A percentile compares a stretch with the other conserved stretches of the same genome.
Evolutionary conservation across 2,888 invertebrate species (phyloP).

Genomic region (Pyralis farinalis): DNA sequence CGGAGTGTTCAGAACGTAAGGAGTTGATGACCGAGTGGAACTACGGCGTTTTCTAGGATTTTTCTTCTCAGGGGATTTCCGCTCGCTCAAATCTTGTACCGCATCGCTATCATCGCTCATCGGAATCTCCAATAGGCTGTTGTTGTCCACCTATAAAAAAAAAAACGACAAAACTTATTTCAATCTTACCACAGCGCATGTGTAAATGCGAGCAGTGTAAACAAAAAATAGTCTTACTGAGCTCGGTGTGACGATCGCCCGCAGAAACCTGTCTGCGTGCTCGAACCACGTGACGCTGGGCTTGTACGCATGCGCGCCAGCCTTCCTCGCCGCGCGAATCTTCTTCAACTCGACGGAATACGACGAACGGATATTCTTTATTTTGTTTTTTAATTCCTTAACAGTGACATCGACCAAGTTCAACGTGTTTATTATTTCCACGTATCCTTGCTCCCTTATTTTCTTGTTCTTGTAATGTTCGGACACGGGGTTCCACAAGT

Average conservation of each 20-base stretch:
- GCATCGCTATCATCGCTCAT: conserved; percentile 73
- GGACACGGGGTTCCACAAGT: conserved; percentile 74
- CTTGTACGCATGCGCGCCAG: conserved; percentile 78
- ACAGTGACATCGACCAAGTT: conserved; percentile 72
- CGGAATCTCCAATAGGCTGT: conserved; percentile 67
- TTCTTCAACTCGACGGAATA: conserved; percentile 78
- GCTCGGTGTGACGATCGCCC: conserved; percentile 78
- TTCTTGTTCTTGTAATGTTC: conserved; percentile 78
- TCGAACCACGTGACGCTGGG: conserved; percentile 80
- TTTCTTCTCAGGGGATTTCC: conserved; percentile 73
- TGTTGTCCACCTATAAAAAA: conserved; percentile 68
- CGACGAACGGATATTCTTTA: conserved; percentile 77
- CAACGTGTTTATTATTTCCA: conserved; percentile 71
- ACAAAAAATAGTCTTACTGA: conserved; percentile 59
- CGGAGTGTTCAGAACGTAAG: conserved; percentile 71
- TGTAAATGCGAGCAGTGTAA: conserved; percentile 18
- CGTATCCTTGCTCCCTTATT: conserved; percentile 73
- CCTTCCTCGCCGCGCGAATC: conserved; percentile 77
- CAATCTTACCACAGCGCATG: conserved; percentile 4
- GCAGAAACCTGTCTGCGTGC: conserved; percentile 79
- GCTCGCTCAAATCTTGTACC: conserved; percentile 71
- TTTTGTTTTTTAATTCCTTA: conserved; percentile 77
- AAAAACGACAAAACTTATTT: conserved; percentile 14
- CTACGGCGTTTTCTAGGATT: conserved; percentile 69
- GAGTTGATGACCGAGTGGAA: conserved; percentile 69